Conservation (phyloP, 1,140 invertebrate species). For the Zaprionus gabonicus region DNA sequence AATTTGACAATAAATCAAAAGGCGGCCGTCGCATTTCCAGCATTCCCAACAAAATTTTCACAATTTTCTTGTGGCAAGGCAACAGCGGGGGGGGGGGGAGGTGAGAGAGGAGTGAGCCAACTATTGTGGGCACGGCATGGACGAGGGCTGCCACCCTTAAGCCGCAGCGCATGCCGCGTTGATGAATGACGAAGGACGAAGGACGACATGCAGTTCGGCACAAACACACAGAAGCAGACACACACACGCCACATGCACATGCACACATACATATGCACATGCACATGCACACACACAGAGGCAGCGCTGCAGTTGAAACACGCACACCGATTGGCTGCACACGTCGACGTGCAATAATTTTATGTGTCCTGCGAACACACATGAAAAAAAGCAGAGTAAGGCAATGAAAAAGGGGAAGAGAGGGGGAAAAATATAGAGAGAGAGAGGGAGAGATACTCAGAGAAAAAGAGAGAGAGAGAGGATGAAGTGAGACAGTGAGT, state of each 20-base stretch:
- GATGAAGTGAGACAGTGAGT: no score
- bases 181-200: constrained; percentile 80
- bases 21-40: constrained; percentile 62
- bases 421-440: neutral
- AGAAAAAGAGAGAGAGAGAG: neutral
- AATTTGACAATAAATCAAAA: constrained; percentile 78
- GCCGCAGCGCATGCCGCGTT: constrained; percentile 67
- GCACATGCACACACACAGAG: constrained; percentile 25
- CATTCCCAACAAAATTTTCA: constrained; percentile 40
- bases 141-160: constrained; percentile 67
- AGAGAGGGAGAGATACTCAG: neutral
- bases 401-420: constrained; percentile 21
- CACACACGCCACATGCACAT: constrained; percentile 44
- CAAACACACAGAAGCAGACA: constrained; percentile 50
- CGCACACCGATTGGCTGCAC: constrained; percentile 77
- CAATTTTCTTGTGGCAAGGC: constrained; percentile 29
- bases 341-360: constrained; percentile 79
- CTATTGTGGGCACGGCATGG: constrained; percentile 40
- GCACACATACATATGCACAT: constrained; percentile 56
- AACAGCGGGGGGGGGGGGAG: neutral
- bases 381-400: constrained; percentile 34
- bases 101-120: neutral
- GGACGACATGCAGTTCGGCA: constrained; percentile 67
- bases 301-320: constrained; percentile 30
- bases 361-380: constrained; percentile 61